Base-by-base conservation (phyloP, 2,888 invertebrate species). In the Drosophila aldrichi region DNA sequence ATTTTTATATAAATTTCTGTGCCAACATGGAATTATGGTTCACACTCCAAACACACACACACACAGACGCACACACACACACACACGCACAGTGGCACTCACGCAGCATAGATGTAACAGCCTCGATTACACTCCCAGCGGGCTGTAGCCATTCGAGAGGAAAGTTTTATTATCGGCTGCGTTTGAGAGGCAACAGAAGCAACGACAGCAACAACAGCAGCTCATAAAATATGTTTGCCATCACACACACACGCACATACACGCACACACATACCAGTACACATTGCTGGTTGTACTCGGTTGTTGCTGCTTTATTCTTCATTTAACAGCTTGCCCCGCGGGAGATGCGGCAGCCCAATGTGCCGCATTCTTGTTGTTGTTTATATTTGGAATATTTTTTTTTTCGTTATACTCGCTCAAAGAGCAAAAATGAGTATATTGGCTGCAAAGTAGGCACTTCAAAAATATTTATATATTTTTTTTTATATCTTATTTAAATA, bases 221-320 rank as follows among this genome's bases (percentile, higher is more conserved):
- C 87, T 90, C 91, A 90, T 91, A 91, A 90, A 90, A 91, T 90
- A 91, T 90, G 90, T 88, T 89, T 86, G 74, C 91, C 84, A 84
- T 84, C 88, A 68, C 55, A 83, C 70, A 56, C 60, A 73, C 52
- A 61, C 51, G 38, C 56, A 75, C 51, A 55, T 46, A 60, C 41
- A 48, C 25, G 1, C 25, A 25, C 43, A 56, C 44, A 32, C 34
- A 36, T 22, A 44, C 22, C 43, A 44, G 22, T 44, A 80, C 22
- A 52, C 14, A 49, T 25, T 74, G 64, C 44, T 60, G 29, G 51
- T 64, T 54, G 54, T 40, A 54, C 40, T 40, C 7, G 54, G 70
- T 69, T 79, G 63, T 67, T 79, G 77, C 56, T 85, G 77, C 82
- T 81, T 81, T 86, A 81, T 88, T 86, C 81, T 88, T 84, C 79